These are phyloP conservation scores for Steatocranus sp. DNA, from an alignment of 2,797 vertebrate genomes.

Conservation along the genomic window DNA sequence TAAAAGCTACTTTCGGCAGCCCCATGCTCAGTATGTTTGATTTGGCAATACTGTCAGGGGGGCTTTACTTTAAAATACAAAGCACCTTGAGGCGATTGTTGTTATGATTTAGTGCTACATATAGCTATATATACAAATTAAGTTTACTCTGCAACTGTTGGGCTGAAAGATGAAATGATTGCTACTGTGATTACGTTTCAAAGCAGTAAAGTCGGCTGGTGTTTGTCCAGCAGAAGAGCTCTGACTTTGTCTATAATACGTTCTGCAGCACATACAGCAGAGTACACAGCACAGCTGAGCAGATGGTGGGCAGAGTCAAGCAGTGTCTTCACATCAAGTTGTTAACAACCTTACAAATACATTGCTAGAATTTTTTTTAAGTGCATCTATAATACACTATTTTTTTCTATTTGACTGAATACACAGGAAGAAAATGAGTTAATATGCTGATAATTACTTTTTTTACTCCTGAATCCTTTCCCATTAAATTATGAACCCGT, in stretches of 20 bases:
- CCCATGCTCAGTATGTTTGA: not conserved
- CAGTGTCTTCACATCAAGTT: not conserved
- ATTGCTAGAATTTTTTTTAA: not conserved
- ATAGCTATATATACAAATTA: not conserved
- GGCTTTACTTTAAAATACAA: not conserved
- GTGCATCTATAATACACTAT: not conserved
- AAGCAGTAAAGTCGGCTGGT: not conserved
- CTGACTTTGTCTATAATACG: not conserved
- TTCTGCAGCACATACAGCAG: not conserved
- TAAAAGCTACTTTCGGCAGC: not conserved
- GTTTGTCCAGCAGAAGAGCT: not conserved
- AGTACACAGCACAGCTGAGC: not conserved
- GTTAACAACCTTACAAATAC: not conserved
- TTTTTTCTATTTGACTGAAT: not conserved
- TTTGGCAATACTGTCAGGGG: not conserved
- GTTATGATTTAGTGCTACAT: not conserved
- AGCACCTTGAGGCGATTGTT: not conserved
- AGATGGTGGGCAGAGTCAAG: not conserved
- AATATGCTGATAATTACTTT: not conserved
- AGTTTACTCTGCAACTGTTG: not conserved
- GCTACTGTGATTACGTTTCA: not conserved
- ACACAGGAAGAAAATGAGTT: not conserved
- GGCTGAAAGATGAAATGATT: not conserved
- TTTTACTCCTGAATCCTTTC: not conserved
- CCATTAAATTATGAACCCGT: not conserved